These are phyloP conservation scores for Physeter macrocephalus DNA, from an alignment of 2,113 vertebrate genomes.

Conservation along the genomic window DNA sequence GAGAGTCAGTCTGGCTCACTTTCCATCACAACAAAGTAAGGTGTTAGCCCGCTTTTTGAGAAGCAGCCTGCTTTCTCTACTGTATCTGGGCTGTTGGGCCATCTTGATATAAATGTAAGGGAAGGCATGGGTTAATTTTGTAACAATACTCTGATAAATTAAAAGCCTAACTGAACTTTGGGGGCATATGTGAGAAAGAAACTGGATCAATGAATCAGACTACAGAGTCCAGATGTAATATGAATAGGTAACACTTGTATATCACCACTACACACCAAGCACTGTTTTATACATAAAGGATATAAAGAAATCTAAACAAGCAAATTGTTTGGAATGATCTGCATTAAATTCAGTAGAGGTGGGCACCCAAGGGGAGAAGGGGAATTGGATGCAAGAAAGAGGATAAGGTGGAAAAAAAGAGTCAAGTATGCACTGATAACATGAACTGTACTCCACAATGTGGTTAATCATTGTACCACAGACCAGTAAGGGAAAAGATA, in stretches of 20 bases:
- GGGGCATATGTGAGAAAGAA: background rate
- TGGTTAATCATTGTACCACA: background rate
- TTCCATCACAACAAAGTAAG: background rate
- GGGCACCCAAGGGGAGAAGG: background rate
- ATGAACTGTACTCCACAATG: background rate
- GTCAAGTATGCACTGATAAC: background rate
- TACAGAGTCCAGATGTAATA: background rate
- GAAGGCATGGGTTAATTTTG: background rate
- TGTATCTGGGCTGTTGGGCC: background rate
- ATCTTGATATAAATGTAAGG: conserved; percentile 10
- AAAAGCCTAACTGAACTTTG: conserved; percentile 22
- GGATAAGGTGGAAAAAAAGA: background rate
- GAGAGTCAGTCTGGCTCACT: background rate
- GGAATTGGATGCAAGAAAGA: background rate
- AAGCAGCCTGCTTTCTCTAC: background rate
- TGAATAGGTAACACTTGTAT: background rate
- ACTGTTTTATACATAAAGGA: background rate
- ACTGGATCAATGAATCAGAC: background rate
- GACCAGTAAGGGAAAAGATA: background rate
- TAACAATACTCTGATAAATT: background rate
- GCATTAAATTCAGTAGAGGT: background rate
- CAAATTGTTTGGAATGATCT: background rate
- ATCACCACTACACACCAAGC: background rate
- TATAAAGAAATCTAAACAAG: background rate
- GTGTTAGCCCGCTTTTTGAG: background rate